Conservation (phyloP, 2,888 invertebrate species). For the Spilarctia lutea region DNA sequence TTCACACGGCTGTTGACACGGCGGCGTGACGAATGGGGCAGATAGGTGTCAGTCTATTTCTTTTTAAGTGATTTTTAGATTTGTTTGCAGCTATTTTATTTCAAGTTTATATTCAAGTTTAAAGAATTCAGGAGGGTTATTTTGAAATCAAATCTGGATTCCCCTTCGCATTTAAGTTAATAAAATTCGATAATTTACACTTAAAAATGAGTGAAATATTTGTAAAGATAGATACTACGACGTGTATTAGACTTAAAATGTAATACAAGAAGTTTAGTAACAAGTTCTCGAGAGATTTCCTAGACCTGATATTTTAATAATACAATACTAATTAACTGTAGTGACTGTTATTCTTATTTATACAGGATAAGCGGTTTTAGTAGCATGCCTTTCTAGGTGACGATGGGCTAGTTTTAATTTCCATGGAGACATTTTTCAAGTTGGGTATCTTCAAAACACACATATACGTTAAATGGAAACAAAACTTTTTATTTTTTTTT, state of each 20-base stretch:
- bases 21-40: slow-evolving; percentile 79
- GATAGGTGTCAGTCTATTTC: slow-evolving; percentile 68
- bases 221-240: background rate
- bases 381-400: too few species aligned
- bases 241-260: background rate
- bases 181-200: background rate
- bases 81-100: slow-evolving; percentile 50
- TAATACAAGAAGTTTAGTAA: background rate
- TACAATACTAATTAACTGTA: too few species aligned
- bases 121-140: slow-evolving; percentile 12
- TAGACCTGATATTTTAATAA: too few species aligned
- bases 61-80: slow-evolving; percentile 63
- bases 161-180: background rate
- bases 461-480: too few species aligned
- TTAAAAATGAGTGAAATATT: background rate
- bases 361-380: too few species aligned
- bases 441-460: too few species aligned
- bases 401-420: too few species aligned
- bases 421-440: too few species aligned
- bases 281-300: background rate
- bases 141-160: slow-evolving; percentile 8
- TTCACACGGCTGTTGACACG: slow-evolving; percentile 83
- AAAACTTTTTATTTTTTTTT: too few species aligned
- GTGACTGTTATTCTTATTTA: too few species aligned
- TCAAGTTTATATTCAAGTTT: slow-evolving; percentile 28